Percentiles rank a stretch among this genome's conserved stretches.
Conservation (phyloP, 2,888 invertebrate species). For the Drosophila mulleri region DNA sequence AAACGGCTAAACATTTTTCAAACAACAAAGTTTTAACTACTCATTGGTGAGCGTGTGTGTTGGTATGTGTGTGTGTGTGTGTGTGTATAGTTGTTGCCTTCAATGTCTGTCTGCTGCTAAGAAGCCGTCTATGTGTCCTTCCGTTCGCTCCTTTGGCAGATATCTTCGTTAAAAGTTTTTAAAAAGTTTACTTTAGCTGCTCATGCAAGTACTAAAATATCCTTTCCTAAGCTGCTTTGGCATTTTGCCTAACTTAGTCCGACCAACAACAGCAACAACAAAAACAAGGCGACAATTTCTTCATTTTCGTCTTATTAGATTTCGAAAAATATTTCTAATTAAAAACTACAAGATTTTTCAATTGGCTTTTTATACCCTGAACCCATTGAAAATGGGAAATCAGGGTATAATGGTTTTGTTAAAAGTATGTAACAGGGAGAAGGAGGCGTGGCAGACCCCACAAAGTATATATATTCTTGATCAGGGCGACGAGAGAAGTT, state of each 20-base stretch:
- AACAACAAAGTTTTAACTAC: constrained; percentile 49
- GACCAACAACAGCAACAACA: constrained; percentile 11
- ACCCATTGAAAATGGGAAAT: too few relatives aligned
- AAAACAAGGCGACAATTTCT: constrained; percentile 32
- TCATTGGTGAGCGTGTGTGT: too few relatives aligned
- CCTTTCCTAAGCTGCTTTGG: constrained; percentile 50
- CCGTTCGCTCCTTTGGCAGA: constrained; percentile 34
- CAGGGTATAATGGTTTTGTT: too few relatives aligned
- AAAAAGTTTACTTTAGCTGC: constrained; percentile 61
- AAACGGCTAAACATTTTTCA: constrained; percentile 64
- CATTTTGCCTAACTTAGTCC: constrained; percentile 59
- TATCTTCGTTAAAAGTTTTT: constrained; percentile 76
- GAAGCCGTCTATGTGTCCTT: constrained; percentile 23
- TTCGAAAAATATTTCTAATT: constrained; percentile 75
- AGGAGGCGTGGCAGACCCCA: too few relatives aligned
- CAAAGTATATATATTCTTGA: too few relatives aligned
- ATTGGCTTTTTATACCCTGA: constrained; percentile 48
- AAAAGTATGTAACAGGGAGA: too few relatives aligned
- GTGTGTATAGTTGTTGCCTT: constrained; percentile 34
- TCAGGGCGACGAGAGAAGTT: too few relatives aligned
- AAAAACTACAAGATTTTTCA: constrained; percentile 64
- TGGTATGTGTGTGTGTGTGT: constrained; percentile 11
- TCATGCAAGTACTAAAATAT: constrained; percentile 43
- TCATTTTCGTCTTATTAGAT: constrained; percentile 39
- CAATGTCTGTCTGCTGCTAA: constrained; percentile 39